Base-by-base conservation (phyloP, 2,888 invertebrate genomes). In the Chydorus sphaericus region DNA sequence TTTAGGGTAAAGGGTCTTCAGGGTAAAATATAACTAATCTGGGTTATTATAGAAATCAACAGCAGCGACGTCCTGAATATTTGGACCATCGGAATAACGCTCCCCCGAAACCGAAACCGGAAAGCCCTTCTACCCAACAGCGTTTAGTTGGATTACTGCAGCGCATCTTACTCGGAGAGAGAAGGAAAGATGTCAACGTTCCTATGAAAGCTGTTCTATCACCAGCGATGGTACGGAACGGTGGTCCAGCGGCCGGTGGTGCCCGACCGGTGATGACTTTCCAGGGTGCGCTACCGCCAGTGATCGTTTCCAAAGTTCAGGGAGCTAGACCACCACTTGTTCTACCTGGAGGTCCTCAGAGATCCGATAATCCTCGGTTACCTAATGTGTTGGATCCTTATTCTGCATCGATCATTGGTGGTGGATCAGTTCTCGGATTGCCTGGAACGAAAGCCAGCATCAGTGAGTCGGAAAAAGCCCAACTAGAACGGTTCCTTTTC, bases 251-350 rank as follows among this genome's bases (percentile, higher is more conserved):
- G 26, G 11, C 18, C n/a, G n/a, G n/a, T n/a, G n/a, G n/a, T n/a
- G n/a, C n/a, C 20, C 44, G 11, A 23, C 44, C 44, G 10, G 14
- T 18, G 20, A n/a, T 38, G 1, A 81, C 81, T 3, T 86, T 81
- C 62, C 78, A 74, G 63, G 86, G 85, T 0, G 83, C 85, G 65
- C 74, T 83, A 6, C 85, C 85, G 8, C 79, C 80, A 1, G 68
- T 76, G 44, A 70, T 76, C 29, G 70, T 74, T 1, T 70, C 71
- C 23, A 50, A 59, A 14, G 18, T 64, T 69, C 7, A 44, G 26
- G 23, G 70, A 69, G 18, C 66, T 64, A 44, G 64, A 65, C 4
- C 68, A 69, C 28, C 69, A 7, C 58, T 57, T 29, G n/a, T n/a
- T n/a, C n/a, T n/a, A n/a, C 56, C 63, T 23, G 60, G 62, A 14